Base-by-base conservation (phyloP, 2,888 invertebrate genomes). In the Hirtodrosophila confusa region DNA sequence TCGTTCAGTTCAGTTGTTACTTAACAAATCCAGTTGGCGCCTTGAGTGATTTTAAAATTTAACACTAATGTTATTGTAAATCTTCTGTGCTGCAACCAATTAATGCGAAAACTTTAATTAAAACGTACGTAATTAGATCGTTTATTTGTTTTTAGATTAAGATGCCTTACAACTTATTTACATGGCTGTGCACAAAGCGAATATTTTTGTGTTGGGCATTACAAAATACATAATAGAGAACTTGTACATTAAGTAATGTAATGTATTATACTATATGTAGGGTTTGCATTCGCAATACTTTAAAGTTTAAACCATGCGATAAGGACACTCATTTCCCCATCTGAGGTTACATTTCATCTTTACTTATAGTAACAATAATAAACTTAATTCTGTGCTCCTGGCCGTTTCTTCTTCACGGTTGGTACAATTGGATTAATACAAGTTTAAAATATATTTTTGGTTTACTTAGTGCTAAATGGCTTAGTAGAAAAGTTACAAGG, bases 181-280 rank as follows among this genome's bases (percentile, higher is more conserved):
- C 84, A 84, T 65, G 75, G 50, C 79, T 79, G 84, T 84, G 84
- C 80, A 84, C 63, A 77, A 80, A 72, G 86, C 82, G 63, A 84
- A 65, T 65, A 77, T 56, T 47, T 65, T 60, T 43, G 72, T 84
- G 62, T 77, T 17, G 17, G 17, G 2, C 17, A 17, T 17, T 17
- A 17, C 17, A 83, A 80, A 80, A 80, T 75, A 62, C 61, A 62
- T 66, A 75, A 75, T 68, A 75, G 65, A 58, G 57, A 70, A 78
- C 70, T 66, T 61, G 45, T 68, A 68, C 44, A 70, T 51, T 70
- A 68, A 72, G 17, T 83, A 65, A 54, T 41, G 78, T 67, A 47
- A 57, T 17, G 17, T 17, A 17, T 31, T n/a, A n/a, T n/a, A n/a
- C n/a, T n/a, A n/a, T 65, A 55, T 61, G 36, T 62, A 36, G 17